Evolutionary conservation across 37 sponge, comb jelly and placozoan genomes (phyloP).

Genomic region (Axinella damicornis): DNA sequence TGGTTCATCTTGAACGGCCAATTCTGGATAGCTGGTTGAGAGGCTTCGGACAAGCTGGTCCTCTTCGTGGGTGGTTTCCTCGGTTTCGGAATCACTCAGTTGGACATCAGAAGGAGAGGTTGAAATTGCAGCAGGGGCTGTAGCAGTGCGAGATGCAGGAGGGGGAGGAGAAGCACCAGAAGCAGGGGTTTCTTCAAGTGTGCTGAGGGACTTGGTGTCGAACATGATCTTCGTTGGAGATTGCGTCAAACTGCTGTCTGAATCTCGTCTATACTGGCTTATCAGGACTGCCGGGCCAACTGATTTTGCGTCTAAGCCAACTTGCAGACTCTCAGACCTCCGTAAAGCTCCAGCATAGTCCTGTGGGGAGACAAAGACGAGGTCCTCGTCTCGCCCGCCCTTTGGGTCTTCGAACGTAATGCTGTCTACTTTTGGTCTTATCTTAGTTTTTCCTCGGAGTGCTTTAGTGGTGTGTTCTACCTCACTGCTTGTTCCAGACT

Average conservation of each 20-base stretch:
- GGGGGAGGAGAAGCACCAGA: background rate
- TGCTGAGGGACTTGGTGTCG: background rate
- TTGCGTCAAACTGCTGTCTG: background rate
- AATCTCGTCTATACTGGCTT: background rate
- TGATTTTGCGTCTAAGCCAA: background rate
- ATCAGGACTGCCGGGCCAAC: background rate
- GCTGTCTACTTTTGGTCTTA: background rate
- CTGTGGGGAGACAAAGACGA: no score
- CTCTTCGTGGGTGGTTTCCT: conserved; percentile 1
- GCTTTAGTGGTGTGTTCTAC: no score
- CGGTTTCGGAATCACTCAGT: conserved; percentile 34
- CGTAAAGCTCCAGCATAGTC: no score
- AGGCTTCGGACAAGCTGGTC: background rate
- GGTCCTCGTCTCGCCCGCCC: no score
- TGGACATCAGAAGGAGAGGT: background rate
- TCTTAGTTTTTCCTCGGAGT: background rate
- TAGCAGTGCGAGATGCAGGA: no score
- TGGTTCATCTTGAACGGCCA: conserved; percentile 34
- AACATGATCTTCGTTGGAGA: background rate
- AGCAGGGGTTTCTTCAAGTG: background rate
- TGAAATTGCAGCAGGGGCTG: background rate
- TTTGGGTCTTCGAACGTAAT: no score
- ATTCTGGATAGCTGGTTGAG: conserved; percentile 31
- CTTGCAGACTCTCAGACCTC: no score
- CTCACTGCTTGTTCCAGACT: no score